Conservation (phyloP, 2,797 vertebrate species). For the Labeo calbasu region DNA sequence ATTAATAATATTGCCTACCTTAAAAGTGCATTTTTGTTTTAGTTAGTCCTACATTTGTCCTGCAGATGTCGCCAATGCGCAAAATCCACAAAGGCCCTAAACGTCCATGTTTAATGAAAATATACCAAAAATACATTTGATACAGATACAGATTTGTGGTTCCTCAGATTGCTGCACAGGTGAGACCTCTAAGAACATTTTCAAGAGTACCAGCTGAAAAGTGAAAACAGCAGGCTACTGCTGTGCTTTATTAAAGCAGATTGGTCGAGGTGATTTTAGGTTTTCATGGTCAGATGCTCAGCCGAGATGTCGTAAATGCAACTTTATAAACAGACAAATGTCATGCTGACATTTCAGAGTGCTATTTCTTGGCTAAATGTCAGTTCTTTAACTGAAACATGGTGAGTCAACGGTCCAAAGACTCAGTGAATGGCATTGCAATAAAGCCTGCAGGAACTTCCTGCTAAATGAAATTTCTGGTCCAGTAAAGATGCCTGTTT, state of each 20-base stretch:
- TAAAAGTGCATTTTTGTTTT: background rate
- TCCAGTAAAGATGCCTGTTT: background rate
- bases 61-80: constrained; percentile 7
- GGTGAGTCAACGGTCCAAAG: background rate
- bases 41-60: background rate
- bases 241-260: constrained; percentile 17
- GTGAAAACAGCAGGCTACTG: background rate
- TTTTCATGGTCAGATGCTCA: background rate
- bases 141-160: no score
- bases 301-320: background rate
- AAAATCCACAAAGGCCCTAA: background rate
- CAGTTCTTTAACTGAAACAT: background rate
- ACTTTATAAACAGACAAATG: constrained; percentile 11
- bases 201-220: background rate
- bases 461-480: constrained; percentile 4
- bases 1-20: background rate
- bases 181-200: background rate
- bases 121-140: background rate
- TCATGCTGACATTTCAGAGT: background rate
- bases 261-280: background rate
- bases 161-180: background rate
- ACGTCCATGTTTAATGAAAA: background rate
- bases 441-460: background rate
- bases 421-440: background rate
- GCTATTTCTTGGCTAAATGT: constrained; percentile 6